Evolutionary conservation across 2,888 invertebrate species (phyloP), one percentile per base, ranked within the genome.

Genomic region (Sepioteuthis lessoniana): DNA sequence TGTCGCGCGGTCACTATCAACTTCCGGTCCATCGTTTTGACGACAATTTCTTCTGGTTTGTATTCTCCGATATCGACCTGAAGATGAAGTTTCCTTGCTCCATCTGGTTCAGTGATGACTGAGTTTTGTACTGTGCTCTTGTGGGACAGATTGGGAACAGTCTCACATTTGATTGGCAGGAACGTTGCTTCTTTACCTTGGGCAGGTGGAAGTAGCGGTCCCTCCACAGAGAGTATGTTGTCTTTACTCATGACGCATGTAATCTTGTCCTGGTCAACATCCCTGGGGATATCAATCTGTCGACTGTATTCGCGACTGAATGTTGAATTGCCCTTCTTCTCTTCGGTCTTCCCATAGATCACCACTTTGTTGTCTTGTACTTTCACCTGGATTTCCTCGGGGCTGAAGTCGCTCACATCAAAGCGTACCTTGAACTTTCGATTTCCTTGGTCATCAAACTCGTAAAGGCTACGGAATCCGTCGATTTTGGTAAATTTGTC

Each of bases 11-110:
- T 96, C 28, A 97, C 97, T 90, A 97, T 95, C 90, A 97, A 95
- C 95, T 97, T 97, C 95, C 96, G 95, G 94, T 97, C 97, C 95
- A 97, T 96, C 10, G 97, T 97, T 95, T 97, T 97, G 35, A 97
- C 97, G 10, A 96, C 95, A 90, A 97, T 96, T 94, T 97, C 97
- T 91, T 97, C 97, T 5, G 97, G 97, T 93, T 95, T 95, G 95
- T 97, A 97, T 93, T 97, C 97, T 1, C 97, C 97, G 31, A 97
- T 96, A 94, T 96, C 96, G 31, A 97, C 96, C 76, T 96, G 96
- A 21, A 96, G 95, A 4, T 96, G 96, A 19, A 96, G 95, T 94
- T 96, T 96, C 38, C 95, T 95, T 16, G 96, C 95, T 8, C 97
- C 97, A 91, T 97, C 97, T 4, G 96, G 95, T 94, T 96, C 96